Evolutionary conservation across 2,113 vertebrate species (phyloP), one percentile per base, ranked within the genome.

Genomic region (Silurus glanis): DNA sequence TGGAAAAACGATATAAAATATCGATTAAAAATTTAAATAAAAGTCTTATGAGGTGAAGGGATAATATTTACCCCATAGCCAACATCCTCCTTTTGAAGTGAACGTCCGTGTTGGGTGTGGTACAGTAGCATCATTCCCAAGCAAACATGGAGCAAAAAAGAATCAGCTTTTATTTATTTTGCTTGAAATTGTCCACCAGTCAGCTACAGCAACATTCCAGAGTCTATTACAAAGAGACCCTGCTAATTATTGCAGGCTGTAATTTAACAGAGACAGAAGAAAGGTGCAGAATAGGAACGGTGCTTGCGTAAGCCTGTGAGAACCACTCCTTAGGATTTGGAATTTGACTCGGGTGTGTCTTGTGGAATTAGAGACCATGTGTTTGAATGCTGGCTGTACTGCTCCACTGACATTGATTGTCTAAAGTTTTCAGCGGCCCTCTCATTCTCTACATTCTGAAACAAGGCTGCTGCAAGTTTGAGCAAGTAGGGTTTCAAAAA

Each of bases 361-460:
- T 51, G 9, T 59, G 5, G 21, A 3, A 12, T 19, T 62, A 84
- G 12, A 49, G 69, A 47, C 37, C 56, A n/a, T 1, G 56, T 28
- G 53, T 69, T 55, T 45, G 16, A 19, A 66, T 37, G 21, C 0
- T 47, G 2, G 2, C 76, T 59, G 19, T 71, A 51, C 12, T 45
- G 49, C 17, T 67, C 66, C 69, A 19, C 56, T 16, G 1, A n/a
- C 5, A 23, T 28, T 25, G 8, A 62, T 14, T 16, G 9, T 45
- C 16, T 6, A 28, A 17, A 47, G 5, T 45, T 21, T 49, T 85
- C 51, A 85, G 66, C 12, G 81, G 37, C 14, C 7, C 0, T 51
- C 45, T 49, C 55, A 86, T 81, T 72, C 55, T 81, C 14, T 61
- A 61, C 85, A 81, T 81, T 86, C 45, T 55, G 21, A n/a, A 9